Conservation (phyloP, 1,140 invertebrate genomes). For the Bombus impatiens region DNA sequence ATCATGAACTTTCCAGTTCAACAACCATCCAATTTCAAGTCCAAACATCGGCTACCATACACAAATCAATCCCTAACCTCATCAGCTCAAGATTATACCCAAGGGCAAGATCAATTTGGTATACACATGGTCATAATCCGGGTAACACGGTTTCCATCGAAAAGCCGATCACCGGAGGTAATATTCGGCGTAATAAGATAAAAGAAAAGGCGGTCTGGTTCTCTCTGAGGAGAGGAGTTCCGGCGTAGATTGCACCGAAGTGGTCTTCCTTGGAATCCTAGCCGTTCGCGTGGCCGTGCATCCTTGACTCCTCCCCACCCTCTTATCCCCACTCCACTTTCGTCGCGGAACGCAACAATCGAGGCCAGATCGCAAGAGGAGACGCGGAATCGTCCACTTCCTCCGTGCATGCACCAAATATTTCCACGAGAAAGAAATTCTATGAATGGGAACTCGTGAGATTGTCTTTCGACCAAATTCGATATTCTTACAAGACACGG, state of each 20-base stretch:
- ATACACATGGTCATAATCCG: neutral
- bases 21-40: no score
- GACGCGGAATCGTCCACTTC: slow-evolving; percentile 13
- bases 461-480: neutral
- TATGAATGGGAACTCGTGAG: neutral
- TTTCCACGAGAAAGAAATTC: neutral
- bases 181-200: slow-evolving; percentile 64
- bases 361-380: slow-evolving; percentile 13
- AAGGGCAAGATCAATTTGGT: neutral
- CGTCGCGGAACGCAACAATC: slow-evolving; percentile 27
- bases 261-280: slow-evolving; percentile 75
- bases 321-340: neutral
- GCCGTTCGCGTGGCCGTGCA: slow-evolving; percentile 26
- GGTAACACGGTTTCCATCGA: slow-evolving; percentile 5
- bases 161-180: slow-evolving; percentile 15
- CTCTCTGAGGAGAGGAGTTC: slow-evolving; percentile 39
- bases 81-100: neutral
- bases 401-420: slow-evolving; percentile 8
- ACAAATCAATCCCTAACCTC: neutral
- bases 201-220: slow-evolving; percentile 50
- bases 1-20: no score
- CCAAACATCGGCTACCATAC: no score
- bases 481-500: neutral
- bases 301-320: slow-evolving; percentile 30
- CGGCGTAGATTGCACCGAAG: slow-evolving; percentile 74